Conservation (phyloP, 2,113 vertebrate species). For the Donacobius atricapilla region DNA sequence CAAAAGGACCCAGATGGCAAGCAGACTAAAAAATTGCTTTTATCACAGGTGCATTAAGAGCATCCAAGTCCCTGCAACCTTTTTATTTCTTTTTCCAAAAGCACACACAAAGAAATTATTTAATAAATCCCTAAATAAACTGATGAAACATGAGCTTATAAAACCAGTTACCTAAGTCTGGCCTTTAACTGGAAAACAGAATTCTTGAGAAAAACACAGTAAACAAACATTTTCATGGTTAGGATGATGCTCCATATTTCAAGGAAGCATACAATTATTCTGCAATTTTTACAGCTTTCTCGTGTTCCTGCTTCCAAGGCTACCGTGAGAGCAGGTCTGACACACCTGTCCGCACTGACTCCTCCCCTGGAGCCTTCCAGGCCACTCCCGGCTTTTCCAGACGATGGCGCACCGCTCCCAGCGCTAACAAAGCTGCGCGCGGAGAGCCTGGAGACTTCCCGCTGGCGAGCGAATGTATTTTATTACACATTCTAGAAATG, state of each 20-base stretch:
- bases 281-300: background rate
- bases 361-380: rapidly evolving
- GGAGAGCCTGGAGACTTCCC: rapidly evolving
- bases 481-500: background rate
- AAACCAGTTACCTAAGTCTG: background rate
- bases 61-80: background rate
- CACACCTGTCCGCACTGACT: rapidly evolving
- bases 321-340: background rate
- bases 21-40: background rate
- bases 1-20: background rate
- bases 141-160: background rate
- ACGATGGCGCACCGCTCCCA: background rate
- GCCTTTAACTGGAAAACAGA: background rate
- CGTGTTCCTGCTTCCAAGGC: background rate
- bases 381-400: background rate
- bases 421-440: rapidly evolving
- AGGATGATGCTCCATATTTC: background rate
- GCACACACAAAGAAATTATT: background rate
- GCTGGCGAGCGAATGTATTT: rapidly evolving
- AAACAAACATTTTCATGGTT: background rate
- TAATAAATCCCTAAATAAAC: background rate
- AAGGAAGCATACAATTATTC: background rate
- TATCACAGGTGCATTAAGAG: background rate
- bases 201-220: background rate
- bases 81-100: background rate